These are phyloP conservation scores for Ceratosolen fusciceps DNA, from an alignment of 1,140 invertebrate genomes.

Conservation along the genomic window DNA sequence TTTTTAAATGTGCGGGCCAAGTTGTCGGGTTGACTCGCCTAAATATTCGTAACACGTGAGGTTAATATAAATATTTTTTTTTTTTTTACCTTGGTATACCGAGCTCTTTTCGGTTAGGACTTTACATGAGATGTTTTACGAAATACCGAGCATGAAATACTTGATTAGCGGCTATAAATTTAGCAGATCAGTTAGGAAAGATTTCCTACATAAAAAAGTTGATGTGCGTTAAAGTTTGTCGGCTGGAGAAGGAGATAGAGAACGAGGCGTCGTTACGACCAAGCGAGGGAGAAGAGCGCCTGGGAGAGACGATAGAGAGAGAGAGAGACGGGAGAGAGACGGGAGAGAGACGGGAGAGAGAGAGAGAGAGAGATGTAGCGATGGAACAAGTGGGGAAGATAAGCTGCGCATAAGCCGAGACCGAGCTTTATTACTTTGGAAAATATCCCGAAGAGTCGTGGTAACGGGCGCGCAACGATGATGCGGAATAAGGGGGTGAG, in stretches of 20 bases:
- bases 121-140: background rate
- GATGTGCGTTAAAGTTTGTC: no score
- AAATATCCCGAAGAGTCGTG: slow-evolving; percentile 46
- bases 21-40: no score
- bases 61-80: no score
- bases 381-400: slow-evolving; percentile 24
- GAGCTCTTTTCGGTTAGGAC: background rate
- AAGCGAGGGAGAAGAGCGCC: no score
- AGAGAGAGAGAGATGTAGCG: slow-evolving; percentile 25
- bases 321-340: slow-evolving; percentile 11
- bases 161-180: background rate
- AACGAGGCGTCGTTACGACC: no score
- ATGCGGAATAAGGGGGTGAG: slow-evolving; percentile 39
- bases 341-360: slow-evolving; percentile 26
- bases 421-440: slow-evolving; percentile 42
- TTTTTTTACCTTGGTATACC: no score
- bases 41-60: no score
- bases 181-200: background rate
- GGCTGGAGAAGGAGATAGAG: background rate
- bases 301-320: no score
- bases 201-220: background rate
- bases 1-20: no score
- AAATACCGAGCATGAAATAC: background rate
- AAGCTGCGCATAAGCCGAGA: slow-evolving; percentile 30
- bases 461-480: slow-evolving; percentile 32